A percentile compares a stretch with the other conserved stretches of the same genome.
Evolutionary conservation across 1,140 invertebrate species (phyloP).

Genomic region (Microplitis demolitor): DNA sequence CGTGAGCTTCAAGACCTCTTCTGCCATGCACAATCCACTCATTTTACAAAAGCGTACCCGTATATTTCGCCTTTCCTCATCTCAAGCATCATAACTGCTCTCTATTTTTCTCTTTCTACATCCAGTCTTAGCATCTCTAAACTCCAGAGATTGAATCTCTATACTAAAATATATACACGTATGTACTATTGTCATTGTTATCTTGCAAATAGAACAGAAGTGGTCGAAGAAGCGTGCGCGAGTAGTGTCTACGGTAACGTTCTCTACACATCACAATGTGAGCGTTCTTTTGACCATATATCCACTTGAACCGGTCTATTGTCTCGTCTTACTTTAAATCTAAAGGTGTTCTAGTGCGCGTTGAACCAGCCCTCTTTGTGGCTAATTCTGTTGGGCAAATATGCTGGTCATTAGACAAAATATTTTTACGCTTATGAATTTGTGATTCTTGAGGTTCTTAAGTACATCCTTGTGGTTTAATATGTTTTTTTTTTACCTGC

Average conservation of each 20-base stretch:
- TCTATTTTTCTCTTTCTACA: neutral
- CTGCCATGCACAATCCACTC: slow-evolving; percentile 19
- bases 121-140: neutral
- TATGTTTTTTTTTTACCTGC: too few relatives aligned
- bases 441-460: too few relatives aligned
- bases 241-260: too few relatives aligned
- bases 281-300: neutral
- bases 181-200: too few relatives aligned
- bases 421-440: slow-evolving; percentile 27
- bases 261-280: too few relatives aligned
- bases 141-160: too few relatives aligned
- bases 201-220: neutral
- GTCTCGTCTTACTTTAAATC: neutral
- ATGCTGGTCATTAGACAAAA: slow-evolving; percentile 50
- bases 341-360: slow-evolving; percentile 10
- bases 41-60: slow-evolving; percentile 18
- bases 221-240: neutral
- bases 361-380: slow-evolving; percentile 29
- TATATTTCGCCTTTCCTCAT: slow-evolving; percentile 21
- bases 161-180: too few relatives aligned
- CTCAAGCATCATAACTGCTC: too few relatives aligned
- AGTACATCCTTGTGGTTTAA: too few relatives aligned
- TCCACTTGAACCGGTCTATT: slow-evolving; percentile 5
- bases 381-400: slow-evolving; percentile 49
- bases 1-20: slow-evolving; percentile 3